Evolutionary conservation across 1,140 invertebrate species (phyloP).

Genomic region (Drosophila nigrodunni): DNA sequence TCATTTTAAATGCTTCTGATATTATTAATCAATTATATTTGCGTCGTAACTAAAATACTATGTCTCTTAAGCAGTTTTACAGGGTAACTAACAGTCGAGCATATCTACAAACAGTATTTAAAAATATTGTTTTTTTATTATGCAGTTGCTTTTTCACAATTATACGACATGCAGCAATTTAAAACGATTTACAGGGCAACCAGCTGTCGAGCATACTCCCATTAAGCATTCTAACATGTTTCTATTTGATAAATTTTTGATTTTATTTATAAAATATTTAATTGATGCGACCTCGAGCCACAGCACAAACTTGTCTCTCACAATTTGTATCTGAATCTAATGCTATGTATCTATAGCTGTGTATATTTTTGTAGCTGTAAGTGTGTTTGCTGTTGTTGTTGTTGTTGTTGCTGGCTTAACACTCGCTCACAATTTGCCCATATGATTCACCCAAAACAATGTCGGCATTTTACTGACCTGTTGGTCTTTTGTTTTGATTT

Average conservation of each 20-base stretch:
- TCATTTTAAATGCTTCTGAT: too few species aligned
- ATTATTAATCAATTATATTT: too few species aligned
- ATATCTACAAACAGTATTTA: too few species aligned
- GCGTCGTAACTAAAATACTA: too few species aligned
- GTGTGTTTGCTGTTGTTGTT: not conserved
- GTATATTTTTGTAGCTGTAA: not conserved
- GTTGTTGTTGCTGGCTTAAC: constrained; percentile 15
- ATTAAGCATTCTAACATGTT: not conserved
- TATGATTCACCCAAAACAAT: constrained; percentile 61
- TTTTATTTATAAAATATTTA: constrained; percentile 41
- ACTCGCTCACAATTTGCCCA: constrained; percentile 16
- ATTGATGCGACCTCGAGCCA: constrained; percentile 64
- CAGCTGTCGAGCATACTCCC: not conserved
- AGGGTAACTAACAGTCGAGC: too few species aligned
- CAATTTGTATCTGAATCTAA: constrained; percentile 14
- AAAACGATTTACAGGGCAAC: not conserved
- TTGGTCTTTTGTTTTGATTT: constrained; percentile 36
- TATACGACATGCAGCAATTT: too few species aligned
- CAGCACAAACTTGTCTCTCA: not conserved
- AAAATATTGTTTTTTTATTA: too few species aligned
- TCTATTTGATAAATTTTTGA: constrained; percentile 4
- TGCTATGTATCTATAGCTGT: not conserved
- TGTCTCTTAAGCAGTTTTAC: too few species aligned
- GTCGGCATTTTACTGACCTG: constrained; percentile 57
- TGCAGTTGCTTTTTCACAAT: too few species aligned